Base-by-base conservation (phyloP, 2,113 vertebrate species). In the Rhombomys opimus region DNA sequence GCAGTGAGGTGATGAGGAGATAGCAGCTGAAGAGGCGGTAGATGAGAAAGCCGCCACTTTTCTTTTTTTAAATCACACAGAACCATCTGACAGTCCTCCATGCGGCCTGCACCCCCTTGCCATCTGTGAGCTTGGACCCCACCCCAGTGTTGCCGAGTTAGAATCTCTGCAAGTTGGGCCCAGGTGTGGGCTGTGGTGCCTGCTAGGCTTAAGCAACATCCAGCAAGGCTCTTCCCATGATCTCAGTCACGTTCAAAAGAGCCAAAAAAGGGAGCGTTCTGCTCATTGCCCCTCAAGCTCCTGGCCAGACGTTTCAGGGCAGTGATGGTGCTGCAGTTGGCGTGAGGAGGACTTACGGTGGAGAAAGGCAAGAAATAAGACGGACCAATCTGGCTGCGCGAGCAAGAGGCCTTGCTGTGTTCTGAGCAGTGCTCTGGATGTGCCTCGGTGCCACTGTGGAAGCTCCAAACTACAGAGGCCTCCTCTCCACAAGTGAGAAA, bases 401-500 rank as follows among this genome's bases (percentile, higher is more conserved):
- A 20, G 38, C 0, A 41, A 65, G 63, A 80, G 18, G 12, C 32
- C 35, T 54, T 59, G 3, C 41, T 85, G 5, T 15, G 4, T 65
- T 72, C 38, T 38, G 41, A 46, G n/a, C 17, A 38, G 52, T 73
- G 30, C 82, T 46, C 50, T 81, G 65, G 35, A 61, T 9, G 67
- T 23, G 57, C 25, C 86, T 89, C 67, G 67, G 86, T 9, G 35
- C 72, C 57, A 18, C 0, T 3, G 23, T 12, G 50, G 32, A n/a
- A 92, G 52, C 15, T 73, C 38, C 27, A 57, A 85, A 90, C 41
- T 67, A n/a, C 38, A 35, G 76, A 4, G 68, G 13, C 7, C 46
- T 73, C 59, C 35, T 54, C 59, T 80, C 72, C 46, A 88, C 57
- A 97, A 63, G 82, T 35, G 22, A 87, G 38, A 96, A 93, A 52